Evolutionary conservation across 2,888 invertebrate species (phyloP).

Genomic region (Cheilosia urbana): DNA sequence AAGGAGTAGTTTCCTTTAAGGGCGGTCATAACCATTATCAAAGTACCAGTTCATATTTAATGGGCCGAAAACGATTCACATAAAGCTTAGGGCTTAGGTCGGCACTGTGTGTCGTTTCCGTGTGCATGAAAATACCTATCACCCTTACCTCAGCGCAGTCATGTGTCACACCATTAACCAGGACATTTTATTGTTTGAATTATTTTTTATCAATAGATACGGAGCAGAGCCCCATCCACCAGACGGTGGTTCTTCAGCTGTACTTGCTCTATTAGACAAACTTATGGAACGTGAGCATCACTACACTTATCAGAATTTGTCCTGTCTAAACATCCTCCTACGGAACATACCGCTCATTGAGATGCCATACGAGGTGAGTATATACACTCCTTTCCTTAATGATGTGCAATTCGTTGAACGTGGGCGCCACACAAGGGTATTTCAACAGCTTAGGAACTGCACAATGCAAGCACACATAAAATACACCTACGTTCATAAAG

Average conservation of each 20-base stretch:
- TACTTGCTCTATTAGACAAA: slow-evolving; percentile 87
- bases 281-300: slow-evolving; percentile 86
- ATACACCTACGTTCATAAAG: not conserved
- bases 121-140: too few species aligned
- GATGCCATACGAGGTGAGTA: slow-evolving; percentile 84
- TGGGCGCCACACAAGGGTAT: slow-evolving; percentile 26
- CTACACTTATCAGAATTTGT: slow-evolving; percentile 89
- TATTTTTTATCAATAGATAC: slow-evolving; percentile 84
- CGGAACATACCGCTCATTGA: slow-evolving; percentile 87
- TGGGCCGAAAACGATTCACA: too few species aligned
- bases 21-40: too few species aligned
- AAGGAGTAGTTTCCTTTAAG: too few species aligned
- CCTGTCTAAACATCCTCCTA: slow-evolving; percentile 88
- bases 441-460: not conserved
- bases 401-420: slow-evolving; percentile 61
- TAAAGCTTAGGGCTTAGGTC: too few species aligned
- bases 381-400: slow-evolving; percentile 39
- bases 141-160: too few species aligned
- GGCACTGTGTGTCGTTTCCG: too few species aligned
- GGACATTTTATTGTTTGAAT: not conserved
- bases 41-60: too few species aligned
- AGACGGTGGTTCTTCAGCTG: slow-evolving; percentile 86
- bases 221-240: slow-evolving; percentile 87
- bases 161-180: too few species aligned
- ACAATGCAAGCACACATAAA: not conserved